These are phyloP conservation scores for Apodemia hepburni DNA, from an alignment of 2,888 invertebrate species.

Conservation along the genomic window DNA sequence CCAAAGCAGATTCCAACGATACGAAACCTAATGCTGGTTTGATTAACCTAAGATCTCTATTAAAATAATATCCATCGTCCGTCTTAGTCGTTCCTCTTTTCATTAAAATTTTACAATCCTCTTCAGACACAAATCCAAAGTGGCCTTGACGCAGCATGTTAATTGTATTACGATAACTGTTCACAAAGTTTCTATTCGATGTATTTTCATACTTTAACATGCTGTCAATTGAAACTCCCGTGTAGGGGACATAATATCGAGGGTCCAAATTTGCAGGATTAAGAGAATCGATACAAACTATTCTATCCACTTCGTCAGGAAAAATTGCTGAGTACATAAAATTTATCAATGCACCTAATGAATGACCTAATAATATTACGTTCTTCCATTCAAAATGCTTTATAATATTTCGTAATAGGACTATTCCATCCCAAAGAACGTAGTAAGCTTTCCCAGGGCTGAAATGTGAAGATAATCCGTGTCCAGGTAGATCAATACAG, in stretches of 20 bases:
- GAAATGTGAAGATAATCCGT: slow-evolving; percentile 83
- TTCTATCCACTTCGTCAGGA: slow-evolving; percentile 83
- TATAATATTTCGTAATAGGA: slow-evolving; percentile 84
- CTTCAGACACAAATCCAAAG: slow-evolving; percentile 7
- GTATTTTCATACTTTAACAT: slow-evolving; percentile 12
- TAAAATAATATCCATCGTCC: slow-evolving; percentile 81
- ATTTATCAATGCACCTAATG: slow-evolving; percentile 87
- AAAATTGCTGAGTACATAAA: slow-evolving; percentile 89
- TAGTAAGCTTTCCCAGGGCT: slow-evolving; percentile 82
- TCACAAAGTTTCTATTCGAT: background rate
- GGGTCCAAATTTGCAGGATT: slow-evolving; percentile 84
- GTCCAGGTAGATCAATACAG: slow-evolving; percentile 90
- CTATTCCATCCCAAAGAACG: slow-evolving; percentile 88
- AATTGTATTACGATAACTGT: slow-evolving; percentile 3
- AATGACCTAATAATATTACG: slow-evolving; percentile 87
- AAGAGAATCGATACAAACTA: slow-evolving; percentile 87
- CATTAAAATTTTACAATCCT: slow-evolving; percentile 17
- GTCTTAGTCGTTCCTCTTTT: slow-evolving; percentile 84
- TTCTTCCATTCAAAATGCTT: slow-evolving; percentile 87
- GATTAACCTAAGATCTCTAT: slow-evolving; percentile 88
- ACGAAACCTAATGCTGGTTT: slow-evolving; percentile 61
- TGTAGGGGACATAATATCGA: slow-evolving; percentile 70
- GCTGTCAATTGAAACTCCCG: slow-evolving; percentile 9
- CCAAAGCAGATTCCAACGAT: slow-evolving; percentile 9
- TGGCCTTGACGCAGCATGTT: slow-evolving; percentile 3